Conservation (phyloP, 2,113 vertebrate species). For the Pungitius pungitius region DNA sequence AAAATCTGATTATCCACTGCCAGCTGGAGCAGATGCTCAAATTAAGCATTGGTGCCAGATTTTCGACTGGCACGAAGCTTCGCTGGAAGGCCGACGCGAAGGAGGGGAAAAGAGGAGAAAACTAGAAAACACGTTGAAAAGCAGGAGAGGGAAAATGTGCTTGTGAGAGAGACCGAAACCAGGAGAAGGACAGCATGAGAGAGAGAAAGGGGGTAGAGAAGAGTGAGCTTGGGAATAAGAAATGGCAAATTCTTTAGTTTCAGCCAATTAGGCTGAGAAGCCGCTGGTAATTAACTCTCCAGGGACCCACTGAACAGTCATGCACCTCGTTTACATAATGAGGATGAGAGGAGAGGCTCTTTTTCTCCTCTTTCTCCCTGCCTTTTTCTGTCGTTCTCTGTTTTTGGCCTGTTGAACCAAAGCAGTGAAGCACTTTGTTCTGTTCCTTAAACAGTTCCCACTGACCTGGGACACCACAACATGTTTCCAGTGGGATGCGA, state of each 20-base stretch:
- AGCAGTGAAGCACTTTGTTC: constrained; percentile 41
- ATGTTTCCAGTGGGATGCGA: constrained; percentile 7
- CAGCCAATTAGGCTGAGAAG: constrained; percentile 84
- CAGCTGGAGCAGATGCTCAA: constrained; percentile 84
- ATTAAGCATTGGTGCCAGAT: constrained; percentile 72
- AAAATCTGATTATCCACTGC: constrained; percentile 78
- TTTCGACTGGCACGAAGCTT: constrained; percentile 63
- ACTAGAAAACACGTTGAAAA: constrained; percentile 63
- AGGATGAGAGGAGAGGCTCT: constrained; percentile 76
- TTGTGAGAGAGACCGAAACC: constrained; percentile 47
- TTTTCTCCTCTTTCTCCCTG: constrained; percentile 52
- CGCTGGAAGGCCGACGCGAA: constrained; percentile 53
- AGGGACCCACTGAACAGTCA: constrained; percentile 81
- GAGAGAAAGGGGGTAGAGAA: constrained; percentile 41
- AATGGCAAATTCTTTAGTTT: constrained; percentile 84
- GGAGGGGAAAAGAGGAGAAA: constrained; percentile 44
- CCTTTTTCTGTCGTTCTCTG: constrained; percentile 50
- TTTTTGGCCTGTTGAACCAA: constrained; percentile 70
- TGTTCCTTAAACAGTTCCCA: constrained; percentile 20
- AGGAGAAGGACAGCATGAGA: constrained; percentile 44
- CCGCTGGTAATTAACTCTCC: constrained; percentile 84
- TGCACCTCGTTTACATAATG: constrained; percentile 84
- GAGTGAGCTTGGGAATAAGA: constrained; percentile 72
- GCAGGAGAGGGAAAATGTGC: constrained; percentile 53
- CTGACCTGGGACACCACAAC: constrained; percentile 6